These are phyloP conservation scores for Drosophila pandora DNA, from an alignment of 1,140 invertebrate genomes.

Conservation along the genomic window DNA sequence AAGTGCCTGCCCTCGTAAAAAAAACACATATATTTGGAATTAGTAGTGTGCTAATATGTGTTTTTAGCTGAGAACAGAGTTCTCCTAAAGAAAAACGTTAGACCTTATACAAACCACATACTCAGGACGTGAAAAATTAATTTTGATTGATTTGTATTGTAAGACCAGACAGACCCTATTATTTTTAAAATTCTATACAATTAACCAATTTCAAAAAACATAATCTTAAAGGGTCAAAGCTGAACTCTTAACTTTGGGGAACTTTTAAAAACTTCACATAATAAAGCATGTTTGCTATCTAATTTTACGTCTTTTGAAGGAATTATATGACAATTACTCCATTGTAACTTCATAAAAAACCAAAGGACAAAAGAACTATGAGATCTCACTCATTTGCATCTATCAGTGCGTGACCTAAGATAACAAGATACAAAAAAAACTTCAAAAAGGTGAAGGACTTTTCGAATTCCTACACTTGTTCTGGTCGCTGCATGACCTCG, in stretches of 20 bases:
- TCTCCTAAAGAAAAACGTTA: not conserved
- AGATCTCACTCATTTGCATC: not conserved
- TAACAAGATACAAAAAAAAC: conserved; percentile 4
- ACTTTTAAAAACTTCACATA: too few species aligned
- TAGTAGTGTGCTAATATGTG: conserved; percentile 63
- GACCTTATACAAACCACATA: conserved; percentile 24
- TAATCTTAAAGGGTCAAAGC: not conserved
- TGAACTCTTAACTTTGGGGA: too few species aligned
- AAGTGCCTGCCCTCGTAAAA: not conserved
- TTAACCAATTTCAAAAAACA: not conserved
- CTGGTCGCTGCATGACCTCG: conserved; percentile 48
- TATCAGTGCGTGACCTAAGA: conserved; percentile 33
- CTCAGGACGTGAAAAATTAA: not conserved
- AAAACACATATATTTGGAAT: conserved; percentile 3
- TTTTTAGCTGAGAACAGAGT: conserved; percentile 30
- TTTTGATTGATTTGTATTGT: conserved; percentile 6
- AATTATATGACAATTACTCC: too few species aligned
- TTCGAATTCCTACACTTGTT: conserved; percentile 39
- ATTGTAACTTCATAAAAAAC: too few species aligned
- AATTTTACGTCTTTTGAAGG: too few species aligned
- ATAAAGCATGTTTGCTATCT: too few species aligned
- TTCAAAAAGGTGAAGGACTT: not conserved
- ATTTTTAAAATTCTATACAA: not conserved
- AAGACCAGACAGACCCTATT: not conserved
- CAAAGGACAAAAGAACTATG: not conserved